phyloP scores from a whole-genome alignment of 2,113 vertebrate genomes.

The Phasianus colchicus region DNA sequence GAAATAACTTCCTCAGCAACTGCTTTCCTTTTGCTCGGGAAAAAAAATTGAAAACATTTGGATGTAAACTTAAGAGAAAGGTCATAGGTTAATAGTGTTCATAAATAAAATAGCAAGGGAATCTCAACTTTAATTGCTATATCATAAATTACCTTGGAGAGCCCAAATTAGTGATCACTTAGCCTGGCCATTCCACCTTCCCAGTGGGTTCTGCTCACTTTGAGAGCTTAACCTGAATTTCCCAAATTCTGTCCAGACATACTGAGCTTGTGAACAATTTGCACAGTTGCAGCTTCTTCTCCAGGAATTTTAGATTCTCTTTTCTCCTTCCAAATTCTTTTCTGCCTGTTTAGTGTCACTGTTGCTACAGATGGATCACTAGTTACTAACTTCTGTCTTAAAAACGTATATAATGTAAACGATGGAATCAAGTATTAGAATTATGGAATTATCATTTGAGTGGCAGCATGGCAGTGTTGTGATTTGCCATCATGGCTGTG shows the following conservation, averaged over 20 bases:
- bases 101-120: slow-evolving; percentile 59
- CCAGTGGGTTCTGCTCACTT: slow-evolving; percentile 49
- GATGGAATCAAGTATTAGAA: neutral
- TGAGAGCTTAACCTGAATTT: slow-evolving; percentile 47
- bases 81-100: slow-evolving; percentile 61
- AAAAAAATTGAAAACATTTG: slow-evolving; percentile 41
- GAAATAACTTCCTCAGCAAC: slow-evolving; percentile 39
- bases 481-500: neutral
- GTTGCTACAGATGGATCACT: neutral
- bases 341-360: neutral
- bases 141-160: slow-evolving; percentile 62
- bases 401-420: neutral
- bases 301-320: neutral
- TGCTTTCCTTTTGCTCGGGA: slow-evolving; percentile 23
- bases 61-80: slow-evolving; percentile 56
- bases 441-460: neutral
- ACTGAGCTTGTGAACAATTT: neutral
- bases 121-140: slow-evolving; percentile 61
- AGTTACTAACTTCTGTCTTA: neutral
- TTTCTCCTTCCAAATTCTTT: neutral
- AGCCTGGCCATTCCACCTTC: slow-evolving; percentile 25
- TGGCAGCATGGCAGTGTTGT: neutral
- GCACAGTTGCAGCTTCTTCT: slow-evolving; percentile 7
- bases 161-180: slow-evolving; percentile 64
- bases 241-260: slow-evolving; percentile 40